phyloP scores from a whole-genome alignment of 1,140 invertebrate genomes.

The Bombus superbus region DNA sequence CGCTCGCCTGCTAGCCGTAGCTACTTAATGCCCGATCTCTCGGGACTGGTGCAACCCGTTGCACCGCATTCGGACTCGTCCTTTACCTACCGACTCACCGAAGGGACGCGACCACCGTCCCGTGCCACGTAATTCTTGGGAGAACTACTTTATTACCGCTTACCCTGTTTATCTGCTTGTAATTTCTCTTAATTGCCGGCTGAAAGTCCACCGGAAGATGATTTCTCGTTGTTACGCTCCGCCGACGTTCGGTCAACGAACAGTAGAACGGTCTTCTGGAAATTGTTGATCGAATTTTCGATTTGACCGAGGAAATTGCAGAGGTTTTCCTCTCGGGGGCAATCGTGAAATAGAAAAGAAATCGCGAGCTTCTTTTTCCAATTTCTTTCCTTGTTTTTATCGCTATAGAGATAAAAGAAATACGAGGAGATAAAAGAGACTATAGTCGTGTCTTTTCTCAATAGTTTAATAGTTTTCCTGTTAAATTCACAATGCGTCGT shows the following conservation, averaged over 20 bases:
- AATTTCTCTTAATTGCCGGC: constrained; percentile 15
- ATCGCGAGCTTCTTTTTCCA: not conserved
- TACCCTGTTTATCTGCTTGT: constrained; percentile 12
- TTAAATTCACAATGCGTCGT: not conserved
- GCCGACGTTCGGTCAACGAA: not conserved
- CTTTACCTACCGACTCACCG: constrained; percentile 32
- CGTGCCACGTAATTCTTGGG: not conserved
- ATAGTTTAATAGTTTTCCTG: not conserved
- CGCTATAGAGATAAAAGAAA: not conserved
- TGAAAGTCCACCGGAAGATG: not conserved
- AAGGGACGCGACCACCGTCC: not conserved
- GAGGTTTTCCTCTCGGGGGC: not conserved
- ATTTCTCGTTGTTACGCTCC: not conserved
- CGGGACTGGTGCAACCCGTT: constrained; percentile 12
- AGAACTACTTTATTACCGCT: constrained; percentile 23
- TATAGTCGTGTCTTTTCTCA: not conserved
- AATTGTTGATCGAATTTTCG: not conserved
- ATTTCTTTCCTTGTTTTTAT: not conserved
- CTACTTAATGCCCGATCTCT: constrained; percentile 49
- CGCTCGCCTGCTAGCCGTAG: constrained; percentile 26
- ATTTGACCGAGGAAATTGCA: not conserved
- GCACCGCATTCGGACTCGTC: constrained; percentile 43
- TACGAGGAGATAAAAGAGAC: not conserved
- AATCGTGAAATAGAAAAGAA: not conserved
- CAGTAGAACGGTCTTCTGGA: not conserved